Evolutionary conservation across 2,113 vertebrate genomes (phyloP).

Genomic region (Coptodon bakossiorum): DNA sequence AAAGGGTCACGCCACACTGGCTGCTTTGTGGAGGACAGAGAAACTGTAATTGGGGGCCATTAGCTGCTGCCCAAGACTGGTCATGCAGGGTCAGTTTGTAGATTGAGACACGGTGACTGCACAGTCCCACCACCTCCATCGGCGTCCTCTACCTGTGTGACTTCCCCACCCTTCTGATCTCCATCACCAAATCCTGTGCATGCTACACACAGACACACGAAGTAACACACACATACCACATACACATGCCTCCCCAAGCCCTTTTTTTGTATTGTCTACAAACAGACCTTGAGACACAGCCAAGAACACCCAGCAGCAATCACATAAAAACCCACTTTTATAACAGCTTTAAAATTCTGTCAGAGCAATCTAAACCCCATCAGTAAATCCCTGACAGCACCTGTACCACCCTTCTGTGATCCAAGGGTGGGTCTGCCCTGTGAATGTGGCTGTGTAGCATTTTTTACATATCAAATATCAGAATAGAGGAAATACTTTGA

Average conservation of each 20-base stretch:
- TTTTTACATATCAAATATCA: background rate
- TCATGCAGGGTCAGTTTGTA: constrained; percentile 56
- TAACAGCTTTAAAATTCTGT: constrained; percentile 34
- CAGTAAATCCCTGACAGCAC: background rate
- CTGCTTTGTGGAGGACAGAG: constrained; percentile 68
- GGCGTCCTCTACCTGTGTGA: constrained; percentile 54
- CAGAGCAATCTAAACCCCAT: constrained; percentile 10
- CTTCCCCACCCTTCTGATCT: constrained; percentile 9
- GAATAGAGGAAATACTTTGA: background rate
- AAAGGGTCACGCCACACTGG: constrained; percentile 58
- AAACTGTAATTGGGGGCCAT: constrained; percentile 65
- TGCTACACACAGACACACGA: background rate
- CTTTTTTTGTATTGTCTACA: constrained; percentile 19
- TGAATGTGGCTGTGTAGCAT: background rate
- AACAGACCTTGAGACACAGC: constrained; percentile 50
- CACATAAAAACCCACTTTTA: constrained; percentile 53
- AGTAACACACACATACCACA: background rate
- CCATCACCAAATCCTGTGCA: constrained; percentile 13
- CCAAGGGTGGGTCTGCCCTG: background rate
- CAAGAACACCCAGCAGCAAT: constrained; percentile 11
- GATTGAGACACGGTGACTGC: constrained; percentile 62
- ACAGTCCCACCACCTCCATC: constrained; percentile 52
- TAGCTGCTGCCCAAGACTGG: constrained; percentile 54
- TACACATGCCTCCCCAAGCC: background rate
- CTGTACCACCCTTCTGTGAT: background rate